These are phyloP conservation scores for Daphoenositta chrysoptera DNA, from an alignment of 2,113 vertebrate genomes.

Conservation along the genomic window DNA sequence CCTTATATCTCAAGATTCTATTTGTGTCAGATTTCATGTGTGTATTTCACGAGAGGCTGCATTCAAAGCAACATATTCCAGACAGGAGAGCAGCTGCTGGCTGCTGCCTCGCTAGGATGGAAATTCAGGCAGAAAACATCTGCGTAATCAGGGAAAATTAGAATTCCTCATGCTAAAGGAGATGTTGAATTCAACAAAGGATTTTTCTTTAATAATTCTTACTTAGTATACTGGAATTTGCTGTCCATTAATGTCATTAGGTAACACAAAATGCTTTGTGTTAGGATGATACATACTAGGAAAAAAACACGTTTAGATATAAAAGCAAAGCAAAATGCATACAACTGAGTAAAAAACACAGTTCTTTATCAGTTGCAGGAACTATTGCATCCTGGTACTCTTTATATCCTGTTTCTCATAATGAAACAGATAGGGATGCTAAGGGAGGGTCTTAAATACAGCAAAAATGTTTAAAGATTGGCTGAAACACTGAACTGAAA, in stretches of 20 bases:
- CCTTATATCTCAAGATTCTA: slow-evolving; percentile 14
- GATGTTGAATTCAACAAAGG: background rate
- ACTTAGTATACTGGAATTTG: background rate
- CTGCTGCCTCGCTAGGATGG: background rate
- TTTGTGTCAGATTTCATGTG: background rate
- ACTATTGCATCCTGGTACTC: background rate
- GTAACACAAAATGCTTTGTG: background rate
- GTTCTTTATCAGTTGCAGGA: background rate
- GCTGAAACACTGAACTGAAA: background rate
- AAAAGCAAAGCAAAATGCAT: background rate
- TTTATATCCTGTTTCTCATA: background rate
- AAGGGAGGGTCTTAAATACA: background rate
- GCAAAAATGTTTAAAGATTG: background rate
- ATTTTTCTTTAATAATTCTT: background rate
- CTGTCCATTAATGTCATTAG: background rate
- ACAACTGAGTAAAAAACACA: background rate
- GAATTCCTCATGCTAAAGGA: background rate
- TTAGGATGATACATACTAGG: background rate
- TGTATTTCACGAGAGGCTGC: background rate
- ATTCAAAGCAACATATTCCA: background rate
- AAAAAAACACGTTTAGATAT: background rate
- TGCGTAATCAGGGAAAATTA: background rate
- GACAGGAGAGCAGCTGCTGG: background rate
- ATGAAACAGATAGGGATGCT: background rate
- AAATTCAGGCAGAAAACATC: background rate